Base-by-base conservation (phyloP, 2,888 invertebrate species). In the Aromia moschata region DNA sequence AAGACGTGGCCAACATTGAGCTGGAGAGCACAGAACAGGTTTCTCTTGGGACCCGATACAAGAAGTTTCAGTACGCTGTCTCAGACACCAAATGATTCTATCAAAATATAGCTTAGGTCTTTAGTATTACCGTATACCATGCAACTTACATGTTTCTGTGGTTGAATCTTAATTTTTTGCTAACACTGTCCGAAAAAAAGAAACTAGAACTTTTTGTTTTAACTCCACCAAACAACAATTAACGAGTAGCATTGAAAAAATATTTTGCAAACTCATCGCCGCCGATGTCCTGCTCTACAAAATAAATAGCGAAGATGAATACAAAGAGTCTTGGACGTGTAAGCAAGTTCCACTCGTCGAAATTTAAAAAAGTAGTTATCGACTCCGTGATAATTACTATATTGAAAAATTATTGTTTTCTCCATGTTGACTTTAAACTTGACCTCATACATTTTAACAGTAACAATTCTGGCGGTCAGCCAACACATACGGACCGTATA, bases 401-500 rank as follows among this genome's bases (percentile, higher is more conserved):
- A 20, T 16, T 4, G 3, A 15, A 45, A 38, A 16, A 38, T 25
- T 49, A 16, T 9, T n/a, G 20, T 1, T 40, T 14, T 44, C n/a
- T n/a, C n/a, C 14, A 25, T 43, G 17, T 4, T 46, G 53, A 61
- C 56, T 64, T 64, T 64, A 61, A 64, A 64, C 64, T 64, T 64
- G 64, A 64, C 64, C 64, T 61, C 54, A 12, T 36, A 20, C 40
- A 58, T 41, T 64, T 60, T 60, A 58, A 64, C 45, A 59, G 51
- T 17, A 25, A 30, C 10, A 41, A 41, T 38, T 25, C 41, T 60
- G 60, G 60, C 60, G 10, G 52, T 38, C 49, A 25, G 41, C 60
- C 60, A 60, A 38, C 12, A 17, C 14, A 52, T 41, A 41, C 25
- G 30, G n/a, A n/a, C n/a, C n/a, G 16, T 45, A 45, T 60, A 60